phyloP scores from a whole-genome alignment of 2,888 invertebrate species.

The Drosophila crucigera region DNA sequence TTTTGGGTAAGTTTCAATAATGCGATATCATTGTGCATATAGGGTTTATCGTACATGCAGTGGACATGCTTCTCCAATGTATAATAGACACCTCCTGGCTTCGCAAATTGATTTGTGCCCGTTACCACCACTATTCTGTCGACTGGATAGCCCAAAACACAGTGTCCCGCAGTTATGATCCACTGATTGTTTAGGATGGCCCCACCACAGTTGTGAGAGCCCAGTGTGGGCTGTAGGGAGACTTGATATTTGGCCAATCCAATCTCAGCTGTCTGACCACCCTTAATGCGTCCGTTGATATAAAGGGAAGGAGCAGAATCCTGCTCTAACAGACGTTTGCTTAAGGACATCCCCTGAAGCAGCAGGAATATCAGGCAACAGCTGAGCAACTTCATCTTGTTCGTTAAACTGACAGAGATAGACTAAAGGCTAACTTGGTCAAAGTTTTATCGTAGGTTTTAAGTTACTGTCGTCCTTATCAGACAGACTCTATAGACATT shows the following conservation, averaged over 20 bases:
- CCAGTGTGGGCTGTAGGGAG: constrained; percentile 68
- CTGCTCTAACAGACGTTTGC: constrained; percentile 41
- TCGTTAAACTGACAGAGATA: constrained; percentile 15
- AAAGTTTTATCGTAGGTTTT: constrained; percentile 22
- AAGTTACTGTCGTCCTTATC: constrained; percentile 13
- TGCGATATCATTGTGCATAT: constrained; percentile 88
- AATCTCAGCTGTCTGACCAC: constrained; percentile 63
- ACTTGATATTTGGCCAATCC: constrained; percentile 81
- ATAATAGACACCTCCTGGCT: constrained; percentile 57
- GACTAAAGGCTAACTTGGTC: constrained; percentile 36
- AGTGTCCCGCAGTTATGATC: constrained; percentile 80
- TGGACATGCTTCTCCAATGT: constrained; percentile 57
- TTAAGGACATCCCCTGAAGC: constrained; percentile 19
- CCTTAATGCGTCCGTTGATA: constrained; percentile 56
- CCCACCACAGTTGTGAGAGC: constrained; percentile 79
- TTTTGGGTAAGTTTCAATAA: constrained; percentile 87
- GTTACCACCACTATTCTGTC: constrained; percentile 56
- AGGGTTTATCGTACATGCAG: constrained; percentile 67
- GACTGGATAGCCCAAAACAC: constrained; percentile 52
- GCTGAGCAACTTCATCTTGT: constrained; percentile 52
- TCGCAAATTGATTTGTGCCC: constrained; percentile 65
- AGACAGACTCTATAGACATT: constrained; percentile 19
- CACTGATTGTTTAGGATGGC: constrained; percentile 71
- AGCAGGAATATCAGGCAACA: constrained; percentile 32
- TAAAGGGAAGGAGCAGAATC: not conserved